Evolutionary conservation across 1,140 invertebrate species (phyloP).

Genomic region (Lepidurus couesii): DNA sequence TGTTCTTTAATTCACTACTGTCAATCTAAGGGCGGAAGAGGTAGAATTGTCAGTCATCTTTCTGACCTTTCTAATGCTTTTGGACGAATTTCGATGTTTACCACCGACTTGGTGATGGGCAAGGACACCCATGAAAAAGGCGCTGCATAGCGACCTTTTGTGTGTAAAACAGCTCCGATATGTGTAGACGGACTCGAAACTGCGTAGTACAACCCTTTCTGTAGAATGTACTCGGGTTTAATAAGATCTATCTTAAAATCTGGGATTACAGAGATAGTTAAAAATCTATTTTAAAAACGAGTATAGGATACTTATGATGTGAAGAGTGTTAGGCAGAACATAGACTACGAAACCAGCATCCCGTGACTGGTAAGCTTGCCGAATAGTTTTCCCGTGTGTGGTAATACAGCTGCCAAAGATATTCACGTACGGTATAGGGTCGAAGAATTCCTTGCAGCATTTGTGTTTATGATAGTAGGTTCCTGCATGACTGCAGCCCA

Average conservation of each 20-base stretch:
- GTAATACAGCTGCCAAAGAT: background rate
- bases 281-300: too few species aligned
- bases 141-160: too few species aligned
- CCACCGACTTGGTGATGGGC: too few species aligned
- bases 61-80: too few species aligned
- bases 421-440: background rate
- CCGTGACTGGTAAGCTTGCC: background rate
- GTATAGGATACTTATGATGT: background rate
- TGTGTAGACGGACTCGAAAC: too few species aligned
- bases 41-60: too few species aligned
- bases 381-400: background rate
- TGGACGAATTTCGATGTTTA: too few species aligned
- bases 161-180: too few species aligned
- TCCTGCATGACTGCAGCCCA: conserved; percentile 24
- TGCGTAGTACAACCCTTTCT: too few species aligned
- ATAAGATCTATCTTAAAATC: conserved; percentile 20
- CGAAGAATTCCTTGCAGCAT: conserved; percentile 27
- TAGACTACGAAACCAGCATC: conserved; percentile 23
- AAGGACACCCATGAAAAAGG: too few species aligned
- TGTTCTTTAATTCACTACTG: too few species aligned
- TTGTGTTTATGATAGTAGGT: background rate
- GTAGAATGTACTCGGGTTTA: background rate
- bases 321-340: conserved; percentile 16
- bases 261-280: background rate
- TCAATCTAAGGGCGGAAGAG: too few species aligned